Conservation (phyloP, 1,140 invertebrate genomes). For the Coenobita brevimanus region DNA sequence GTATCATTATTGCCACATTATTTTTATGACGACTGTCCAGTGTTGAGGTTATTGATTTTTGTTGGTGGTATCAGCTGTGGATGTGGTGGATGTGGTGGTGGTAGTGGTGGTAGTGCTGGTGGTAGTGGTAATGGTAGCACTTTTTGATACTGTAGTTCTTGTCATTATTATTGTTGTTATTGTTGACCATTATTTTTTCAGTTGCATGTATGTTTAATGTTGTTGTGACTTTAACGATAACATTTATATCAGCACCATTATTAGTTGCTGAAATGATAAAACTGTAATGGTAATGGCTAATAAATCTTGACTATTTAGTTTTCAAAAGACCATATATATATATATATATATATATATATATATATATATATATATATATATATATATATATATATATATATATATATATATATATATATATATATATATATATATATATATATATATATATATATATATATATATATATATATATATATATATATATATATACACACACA, state of each 20-base stretch:
- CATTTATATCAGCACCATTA: neutral
- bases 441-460: slow-evolving; percentile 36
- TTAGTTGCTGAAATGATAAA: neutral
- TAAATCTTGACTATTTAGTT: neutral
- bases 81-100: too few relatives aligned
- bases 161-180: neutral
- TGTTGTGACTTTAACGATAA: neutral
- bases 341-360: slow-evolving; percentile 16
- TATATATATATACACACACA: neutral
- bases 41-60: too few relatives aligned
- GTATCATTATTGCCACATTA: too few relatives aligned
- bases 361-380: slow-evolving; percentile 29
- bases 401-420: slow-evolving; percentile 13
- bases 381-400: slow-evolving; percentile 39
- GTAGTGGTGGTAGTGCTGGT: too few relatives aligned
- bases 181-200: too few relatives aligned
- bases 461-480: slow-evolving; percentile 17
- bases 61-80: too few relatives aligned
- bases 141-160: neutral
- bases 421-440: neutral
- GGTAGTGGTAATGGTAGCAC: too few relatives aligned
- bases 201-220: neutral
- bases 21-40: too few relatives aligned
- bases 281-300: too few relatives aligned
- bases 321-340: too few relatives aligned